Base-by-base conservation (phyloP, 2,888 invertebrate genomes). In the Caenorhabditis sinica region DNA sequence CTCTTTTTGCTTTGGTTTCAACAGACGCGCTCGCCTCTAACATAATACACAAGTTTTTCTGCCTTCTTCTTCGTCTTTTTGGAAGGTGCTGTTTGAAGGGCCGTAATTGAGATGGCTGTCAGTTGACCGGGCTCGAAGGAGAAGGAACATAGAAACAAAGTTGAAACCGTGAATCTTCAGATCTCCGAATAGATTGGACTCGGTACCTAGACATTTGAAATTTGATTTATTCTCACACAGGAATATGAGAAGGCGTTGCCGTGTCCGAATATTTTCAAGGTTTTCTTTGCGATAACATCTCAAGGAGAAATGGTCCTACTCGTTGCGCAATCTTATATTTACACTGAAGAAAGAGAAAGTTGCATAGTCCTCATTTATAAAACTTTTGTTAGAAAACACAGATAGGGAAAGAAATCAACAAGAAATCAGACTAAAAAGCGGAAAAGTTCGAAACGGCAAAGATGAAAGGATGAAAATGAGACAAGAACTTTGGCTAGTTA, bases 291-390 rank as follows among this genome's bases (percentile, higher is more conserved):
- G 74, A 74, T 58, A 75, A 75, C 56, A 65, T 74, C 74, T 2
- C 3, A 68, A 63, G 65, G 63, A 74, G 40, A 40, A 74, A 49
- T 74, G 74, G 74, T 63, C 74, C 74, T n/a, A n/a, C n/a, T 73
- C 17, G 49, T 45, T 30, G 23, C 20, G 20, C 30, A 20, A 20
- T 20, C 5, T 23, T 23, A 51, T 51, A 13, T 40, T 13, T 6
- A 40, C 20, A 20, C 20, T n/a, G n/a, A n/a, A 20, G 43, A 58
- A 60, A 72, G 45, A 0, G 72, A 72, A 72, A 60, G 60, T 72
- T 13, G 20, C 49, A 28, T 25, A 13, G 30, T 23, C 6, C 4
- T 58, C 28, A 58, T 58, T 58, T 28, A 58, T 28, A 11, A 49
- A 40, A n/a, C n/a, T n/a, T n/a, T 40, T 6, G 13, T 45, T 45